These are phyloP conservation scores for Eudasyphora cyanicolor DNA, from an alignment of 2,888 invertebrate genomes.

Conservation along the genomic window DNA sequence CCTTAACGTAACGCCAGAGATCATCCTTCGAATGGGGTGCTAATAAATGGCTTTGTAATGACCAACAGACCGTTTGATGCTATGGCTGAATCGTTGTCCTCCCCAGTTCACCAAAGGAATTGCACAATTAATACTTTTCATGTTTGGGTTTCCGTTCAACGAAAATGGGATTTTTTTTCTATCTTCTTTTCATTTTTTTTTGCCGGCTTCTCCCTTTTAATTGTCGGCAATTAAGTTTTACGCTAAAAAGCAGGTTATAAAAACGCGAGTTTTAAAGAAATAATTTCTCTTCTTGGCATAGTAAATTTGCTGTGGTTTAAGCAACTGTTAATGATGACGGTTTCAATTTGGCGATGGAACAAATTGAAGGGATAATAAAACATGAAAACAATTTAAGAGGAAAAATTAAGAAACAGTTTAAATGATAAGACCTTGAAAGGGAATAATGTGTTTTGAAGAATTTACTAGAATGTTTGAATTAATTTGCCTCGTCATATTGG, in stretches of 20 bases:
- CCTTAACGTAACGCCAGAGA: neutral
- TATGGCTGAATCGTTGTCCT: conserved; percentile 11
- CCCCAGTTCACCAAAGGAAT: conserved; percentile 4
- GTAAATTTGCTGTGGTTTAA: neutral
- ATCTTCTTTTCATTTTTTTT: neutral
- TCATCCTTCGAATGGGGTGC: conserved; percentile 17
- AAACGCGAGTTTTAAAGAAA: neutral
- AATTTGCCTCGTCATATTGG: too few relatives aligned
- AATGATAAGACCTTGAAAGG: too few relatives aligned
- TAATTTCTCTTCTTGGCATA: conserved; percentile 10
- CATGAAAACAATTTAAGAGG: neutral
- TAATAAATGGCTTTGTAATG: conserved; percentile 44
- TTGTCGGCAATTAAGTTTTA: conserved; percentile 7
- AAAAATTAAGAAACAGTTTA: neutral
- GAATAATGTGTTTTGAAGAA: too few relatives aligned
- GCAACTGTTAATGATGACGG: conserved; percentile 18
- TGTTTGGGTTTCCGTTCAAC: conserved; percentile 8
- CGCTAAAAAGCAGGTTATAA: neutral
- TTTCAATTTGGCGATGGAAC: neutral
- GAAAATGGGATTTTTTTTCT: neutral
- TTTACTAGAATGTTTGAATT: too few relatives aligned
- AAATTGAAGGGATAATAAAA: neutral
- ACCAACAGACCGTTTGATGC: conserved; percentile 53
- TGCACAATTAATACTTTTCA: conserved; percentile 42
- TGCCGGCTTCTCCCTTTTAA: conserved; percentile 24